Conservation (phyloP, 2,113 vertebrate species). For the Planiliza haematocheilus region DNA sequence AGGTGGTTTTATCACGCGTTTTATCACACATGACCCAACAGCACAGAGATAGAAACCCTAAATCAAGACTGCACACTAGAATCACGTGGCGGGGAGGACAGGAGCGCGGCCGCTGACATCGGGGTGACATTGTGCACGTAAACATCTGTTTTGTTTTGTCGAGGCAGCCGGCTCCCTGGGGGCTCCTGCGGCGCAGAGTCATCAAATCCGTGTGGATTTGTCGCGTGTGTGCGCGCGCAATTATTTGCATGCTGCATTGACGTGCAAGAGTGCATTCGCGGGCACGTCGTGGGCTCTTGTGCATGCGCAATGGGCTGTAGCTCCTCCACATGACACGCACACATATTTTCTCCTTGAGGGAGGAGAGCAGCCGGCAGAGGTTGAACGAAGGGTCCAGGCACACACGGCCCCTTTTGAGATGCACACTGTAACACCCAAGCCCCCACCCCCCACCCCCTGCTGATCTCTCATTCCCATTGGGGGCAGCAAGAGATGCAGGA, state of each 20-base stretch:
- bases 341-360: constrained; percentile 44
- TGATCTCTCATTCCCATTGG: constrained; percentile 15
- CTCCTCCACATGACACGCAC: constrained; percentile 18
- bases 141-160: constrained; percentile 76
- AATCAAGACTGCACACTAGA: constrained; percentile 39
- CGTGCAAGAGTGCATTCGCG: constrained; percentile 28
- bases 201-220: constrained; percentile 66
- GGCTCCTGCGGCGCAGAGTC: constrained; percentile 61
- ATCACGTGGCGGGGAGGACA: constrained; percentile 19
- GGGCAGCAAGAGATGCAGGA: constrained; percentile 35
- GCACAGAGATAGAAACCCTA: constrained; percentile 27
- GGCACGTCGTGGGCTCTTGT: background rate
- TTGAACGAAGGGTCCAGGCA: constrained; percentile 48
- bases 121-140: constrained; percentile 64
- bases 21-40: constrained; percentile 32
- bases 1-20: constrained; percentile 49
- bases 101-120: constrained; percentile 53
- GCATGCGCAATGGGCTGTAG: constrained; percentile 46
- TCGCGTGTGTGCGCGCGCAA: background rate
- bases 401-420: constrained; percentile 27
- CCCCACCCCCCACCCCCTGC: background rate
- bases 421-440: constrained; percentile 1
- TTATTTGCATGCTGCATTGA: constrained; percentile 25
- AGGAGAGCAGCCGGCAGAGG: constrained; percentile 33
- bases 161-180: constrained; percentile 67